Evolutionary conservation across 2,888 invertebrate species (phyloP).

Genomic region (Morinoia aosen): DNA sequence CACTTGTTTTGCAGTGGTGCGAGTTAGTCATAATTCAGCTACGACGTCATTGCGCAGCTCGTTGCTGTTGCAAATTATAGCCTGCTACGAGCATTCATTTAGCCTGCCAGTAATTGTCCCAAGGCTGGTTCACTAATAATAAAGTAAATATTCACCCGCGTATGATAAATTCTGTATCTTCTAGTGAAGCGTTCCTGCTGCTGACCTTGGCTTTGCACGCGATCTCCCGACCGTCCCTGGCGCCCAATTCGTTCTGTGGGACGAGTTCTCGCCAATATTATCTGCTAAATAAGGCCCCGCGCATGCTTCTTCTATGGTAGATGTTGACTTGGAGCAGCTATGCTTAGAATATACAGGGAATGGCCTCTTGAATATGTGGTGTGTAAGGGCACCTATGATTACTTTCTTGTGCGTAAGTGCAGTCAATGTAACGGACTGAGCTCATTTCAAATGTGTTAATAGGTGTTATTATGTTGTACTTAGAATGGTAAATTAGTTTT

Average conservation of each 20-base stretch:
- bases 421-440: neutral
- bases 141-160: neutral
- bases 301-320: neutral
- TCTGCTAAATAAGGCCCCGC: neutral
- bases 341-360: neutral
- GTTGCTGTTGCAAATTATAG: neutral
- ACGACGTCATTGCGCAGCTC: neutral
- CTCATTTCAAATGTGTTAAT: neutral
- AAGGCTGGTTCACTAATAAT: neutral
- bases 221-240: neutral
- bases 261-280: neutral
- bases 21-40: neutral
- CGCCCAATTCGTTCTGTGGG: neutral
- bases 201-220: neutral
- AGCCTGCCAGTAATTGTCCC: neutral
- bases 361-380: neutral
- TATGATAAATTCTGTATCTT: neutral
- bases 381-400: neutral
- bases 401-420: neutral
- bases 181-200: neutral
- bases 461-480: neutral
- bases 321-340: neutral
- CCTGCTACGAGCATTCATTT: neutral
- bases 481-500: neutral
- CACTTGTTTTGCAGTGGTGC: neutral